Conservation (phyloP, 92 coral and sea anemone species). For the Epizoanthus ramosus region DNA sequence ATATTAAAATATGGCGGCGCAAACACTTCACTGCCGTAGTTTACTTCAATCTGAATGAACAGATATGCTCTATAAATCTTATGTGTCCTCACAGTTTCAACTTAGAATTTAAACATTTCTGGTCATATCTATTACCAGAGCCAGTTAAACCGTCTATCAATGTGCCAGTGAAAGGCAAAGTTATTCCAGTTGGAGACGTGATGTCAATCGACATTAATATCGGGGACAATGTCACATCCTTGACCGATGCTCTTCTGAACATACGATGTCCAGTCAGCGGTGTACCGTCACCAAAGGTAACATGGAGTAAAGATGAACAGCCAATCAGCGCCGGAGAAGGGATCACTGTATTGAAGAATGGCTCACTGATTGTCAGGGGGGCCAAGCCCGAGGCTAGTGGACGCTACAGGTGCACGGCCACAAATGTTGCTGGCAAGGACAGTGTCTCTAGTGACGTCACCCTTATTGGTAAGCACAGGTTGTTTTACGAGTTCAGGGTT, state of each 20-base stretch:
- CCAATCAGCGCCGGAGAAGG: constrained; percentile 5
- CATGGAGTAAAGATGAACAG: constrained; percentile 44
- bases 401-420: constrained; percentile 21
- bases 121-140: background rate
- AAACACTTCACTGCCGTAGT: too few species aligned
- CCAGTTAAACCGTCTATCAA: constrained; percentile 27
- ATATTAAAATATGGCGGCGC: too few species aligned
- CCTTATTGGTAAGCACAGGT: constrained; percentile 38
- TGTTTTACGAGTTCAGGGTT: too few species aligned
- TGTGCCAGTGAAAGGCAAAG: constrained; percentile 31
- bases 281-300: constrained; percentile 47
- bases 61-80: background rate
- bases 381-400: constrained; percentile 17
- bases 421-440: constrained; percentile 23
- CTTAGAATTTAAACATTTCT: background rate
- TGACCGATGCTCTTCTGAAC: constrained; percentile 44
- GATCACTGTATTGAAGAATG: background rate
- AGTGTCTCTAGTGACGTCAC: constrained; percentile 39
- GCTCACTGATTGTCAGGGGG: constrained; percentile 22
- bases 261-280: constrained; percentile 57
- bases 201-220: constrained; percentile 25
- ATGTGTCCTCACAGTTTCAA: background rate
- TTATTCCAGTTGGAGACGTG: constrained; percentile 32
- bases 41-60: too few species aligned
- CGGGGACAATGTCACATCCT: constrained; percentile 52